phyloP scores from a whole-genome alignment of 2,113 vertebrate genomes.

The Heterotis niloticus region DNA sequence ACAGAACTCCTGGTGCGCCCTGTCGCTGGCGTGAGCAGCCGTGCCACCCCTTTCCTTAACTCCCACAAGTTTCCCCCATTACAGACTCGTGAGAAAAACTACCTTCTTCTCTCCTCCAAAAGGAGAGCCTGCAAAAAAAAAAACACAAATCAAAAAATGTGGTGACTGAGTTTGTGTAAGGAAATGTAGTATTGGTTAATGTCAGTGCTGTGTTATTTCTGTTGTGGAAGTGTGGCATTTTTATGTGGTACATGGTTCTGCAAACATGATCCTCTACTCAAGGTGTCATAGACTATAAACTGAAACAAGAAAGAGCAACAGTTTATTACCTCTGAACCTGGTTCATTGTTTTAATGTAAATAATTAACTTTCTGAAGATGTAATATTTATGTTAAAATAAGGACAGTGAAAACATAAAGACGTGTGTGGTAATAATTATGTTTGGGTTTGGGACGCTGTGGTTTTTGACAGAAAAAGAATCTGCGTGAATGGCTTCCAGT shows the following conservation, averaged over 20 bases:
- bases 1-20: slow-evolving; percentile 85
- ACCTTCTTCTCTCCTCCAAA: slow-evolving; percentile 39
- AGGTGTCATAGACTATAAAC: slow-evolving; percentile 27
- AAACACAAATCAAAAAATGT: slow-evolving; percentile 24
- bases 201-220: background rate
- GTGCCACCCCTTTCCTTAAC: slow-evolving; percentile 27
- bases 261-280: slow-evolving; percentile 18
- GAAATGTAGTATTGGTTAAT: slow-evolving; percentile 15
- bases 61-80: background rate
- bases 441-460: slow-evolving; percentile 26
- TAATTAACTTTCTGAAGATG: slow-evolving; percentile 63
- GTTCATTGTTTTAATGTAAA: slow-evolving; percentile 55
- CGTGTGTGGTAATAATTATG: slow-evolving; percentile 34
- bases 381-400: slow-evolving; percentile 74
- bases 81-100: slow-evolving; percentile 44
- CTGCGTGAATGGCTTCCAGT: slow-evolving; percentile 3
- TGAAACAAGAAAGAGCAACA: slow-evolving; percentile 32
- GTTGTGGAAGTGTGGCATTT: background rate
- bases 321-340: slow-evolving; percentile 50
- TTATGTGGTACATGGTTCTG: slow-evolving; percentile 29
- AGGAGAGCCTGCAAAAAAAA: background rate
- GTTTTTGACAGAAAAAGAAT: slow-evolving; percentile 30
- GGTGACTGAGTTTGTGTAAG: slow-evolving; percentile 34
- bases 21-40: slow-evolving; percentile 78
- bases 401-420: slow-evolving; percentile 52